Base-by-base conservation (phyloP, 2,113 vertebrate genomes). In the Micronycteris hirsuta region DNA sequence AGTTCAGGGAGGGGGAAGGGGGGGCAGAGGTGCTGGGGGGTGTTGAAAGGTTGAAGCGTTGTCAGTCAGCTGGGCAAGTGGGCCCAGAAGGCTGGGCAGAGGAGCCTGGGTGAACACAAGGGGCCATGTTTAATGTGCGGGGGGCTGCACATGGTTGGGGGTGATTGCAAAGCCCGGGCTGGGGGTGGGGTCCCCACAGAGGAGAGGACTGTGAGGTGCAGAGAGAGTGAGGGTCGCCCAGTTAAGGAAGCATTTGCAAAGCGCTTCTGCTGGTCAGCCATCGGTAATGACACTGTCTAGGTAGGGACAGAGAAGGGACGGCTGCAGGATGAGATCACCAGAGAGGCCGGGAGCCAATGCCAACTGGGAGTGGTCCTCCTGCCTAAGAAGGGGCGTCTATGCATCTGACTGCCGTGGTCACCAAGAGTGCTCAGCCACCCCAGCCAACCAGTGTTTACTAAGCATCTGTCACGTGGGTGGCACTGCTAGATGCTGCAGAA, bases 41-140 rank as follows among this genome's bases (percentile, higher is more conserved):
- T 12, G 24, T 65, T 5, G 13, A 10, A 80, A 43, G 17, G 10
- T 4, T 36, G 13, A 5, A 36, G 80, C 3, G 14, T 17, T 19
- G 28, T 56, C 38, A 38, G 63, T 47, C 52, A 52, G 52, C 52
- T 28, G 8, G 5, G 10, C n/a, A 15, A 0, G 33, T 8, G 73
- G 93, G 36, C 78, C 61, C 2, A 54, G 73, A 54, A 41, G 15
- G 28, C 33, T 36, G 77, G 54, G 22, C 41, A 41, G 58, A 33
- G 49, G 52, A 58, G 19, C 10, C 15, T 31, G 22, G 41, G 26
- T 0, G 0, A 45, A n/a, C 4, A 1, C 38, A 22, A 10, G 38
- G 13, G 11, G 56, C 3, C 3, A 20, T 33, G 16, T 67, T 13
- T 90, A 65, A 43, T 1, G 28, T 11, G 47, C 61, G 15, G 19